Evolutionary conservation across 2,888 invertebrate species (phyloP), one percentile per base, ranked within the genome.

Genomic region (Mimumesa dahlbomi): DNA sequence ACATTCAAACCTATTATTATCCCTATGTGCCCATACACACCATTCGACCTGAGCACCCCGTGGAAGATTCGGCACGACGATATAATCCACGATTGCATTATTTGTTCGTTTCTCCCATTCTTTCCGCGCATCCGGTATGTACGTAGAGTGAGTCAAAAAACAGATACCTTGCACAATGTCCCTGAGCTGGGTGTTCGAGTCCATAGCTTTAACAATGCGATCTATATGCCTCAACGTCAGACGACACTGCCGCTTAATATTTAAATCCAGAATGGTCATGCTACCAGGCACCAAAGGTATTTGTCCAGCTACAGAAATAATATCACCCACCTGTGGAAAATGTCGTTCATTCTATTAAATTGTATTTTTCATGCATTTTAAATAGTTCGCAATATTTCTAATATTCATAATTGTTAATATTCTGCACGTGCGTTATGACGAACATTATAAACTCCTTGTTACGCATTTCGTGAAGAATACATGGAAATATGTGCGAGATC

Each of bases 21-120:
- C 95, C 62, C 94, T 92, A 89, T 96, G 96, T 40, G 96, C 96
- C 96, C 96, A 96, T 67, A 97, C 96, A 88, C 97, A 96, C 97
- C 97, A 98, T 90, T 98, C 97, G 18, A 98, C 94, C 53, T 93
- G 91, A 18, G 97, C 97, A 75, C 90, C 92, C 48, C 94, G 92
- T 1, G 98, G 98, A 85, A 98, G 91, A 19, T 92, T 93, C 21
- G 94, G 92, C 66, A 97, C 94, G 49, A 97, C 95, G 46, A 97
- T 94, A 89, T 95, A 96, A 91, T 96, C 95, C 84, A 95, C 95
- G 77, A 96, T 95, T 50, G 95, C 95, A 89, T 96, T 96, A 66
- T 95, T 95, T 53, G 96, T 95, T 75, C 94, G 93, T 68, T 94
- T 92, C 89, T 93, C 95, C 93, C 97, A 95, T 87, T 96, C 94